Base-by-base conservation (phyloP, 2,797 vertebrate species). In the Sebastiscus albofasciatus region DNA sequence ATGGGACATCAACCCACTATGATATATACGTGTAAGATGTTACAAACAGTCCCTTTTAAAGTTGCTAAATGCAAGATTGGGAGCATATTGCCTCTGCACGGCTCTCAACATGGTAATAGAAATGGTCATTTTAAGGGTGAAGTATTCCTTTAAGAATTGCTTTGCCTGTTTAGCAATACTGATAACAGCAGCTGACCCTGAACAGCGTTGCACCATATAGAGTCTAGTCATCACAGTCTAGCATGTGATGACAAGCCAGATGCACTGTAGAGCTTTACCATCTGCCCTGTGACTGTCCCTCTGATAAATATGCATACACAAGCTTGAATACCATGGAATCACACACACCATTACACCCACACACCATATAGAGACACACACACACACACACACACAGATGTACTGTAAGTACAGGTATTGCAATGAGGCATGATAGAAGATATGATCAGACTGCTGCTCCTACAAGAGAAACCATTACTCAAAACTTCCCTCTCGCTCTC, bases 261-360 rank as follows among this genome's bases (percentile, higher is more conserved):
- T 83, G 79, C 77, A 81, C 62, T 81, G 71, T 56, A 54, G 60
- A 84, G 65, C 69, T 77, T 65, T 62, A 77, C 86, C 90, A 89
- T 87, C 87, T 87, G 89, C 77, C 82, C 74, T 49, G 12, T 72
- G 83, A 84, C 61, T 79, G 26, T 36, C 31, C 26, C 16, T 82
- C 70, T 8, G 29, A 89, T 77, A 79, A 66, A 90, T 79, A 75
- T 75, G 66, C 49, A 80, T 68, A 46, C 49, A 72, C 56, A 36
- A 49, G 46, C 29, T 68, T 13, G 18, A 72, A 69, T 18, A 42
- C 78, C 72, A 69, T 62, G 59, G 80, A 79, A 81, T 87, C 84
- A 65, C 60, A 62, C 34, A 75, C 46, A 55, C 62, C 39, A 39
- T 9, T 14, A 64, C 69, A 60, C 75, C 18, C 81, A 80, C 70